Base-by-base conservation (phyloP, 1,140 invertebrate species). In the Mizuhopecten yessoensis region DNA sequence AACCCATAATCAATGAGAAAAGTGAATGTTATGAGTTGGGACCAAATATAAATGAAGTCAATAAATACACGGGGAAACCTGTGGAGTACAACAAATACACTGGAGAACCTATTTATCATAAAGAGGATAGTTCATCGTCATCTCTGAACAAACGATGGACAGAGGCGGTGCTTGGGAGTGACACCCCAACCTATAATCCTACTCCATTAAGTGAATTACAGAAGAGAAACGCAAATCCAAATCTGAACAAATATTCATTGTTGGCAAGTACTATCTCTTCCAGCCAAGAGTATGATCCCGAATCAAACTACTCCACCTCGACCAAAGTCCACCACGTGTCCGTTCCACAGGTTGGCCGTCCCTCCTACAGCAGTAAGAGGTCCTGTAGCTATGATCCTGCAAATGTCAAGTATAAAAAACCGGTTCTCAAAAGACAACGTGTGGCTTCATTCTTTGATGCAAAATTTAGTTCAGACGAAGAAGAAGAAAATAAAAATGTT, bases 181-280 rank as follows among this genome's bases (percentile, higher is more conserved):
- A 1, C n/a, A 75, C 57, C 17, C 97, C 97, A 88, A 94, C 95
- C 90, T 98, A 97, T 93, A 97, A 97, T 95, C 97, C 97, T 20
- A 97, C 97, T 0, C 97, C 97, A 0, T 75, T 36, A 34, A 34
- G 88, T 86, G n/a, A 89, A 86, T 89, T 57, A 86, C 34, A 89
- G 86, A 36, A 86, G 15, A 34, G 86, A 87, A 87, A 87, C 34
- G 86, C 86, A 87, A 39, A 87, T 87, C 34, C 34, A 87, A 87
- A 17, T 39, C 9, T 34, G 34, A 34, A 34, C 7, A 87, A 87
- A 15, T 87, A 87, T 87, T 34, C 86, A 75, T 75, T 75, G 57
- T 75, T n/a, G 9, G 57, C n/a, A 29, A 75, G 57, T 75, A 29
- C 57, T 29, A 75, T 23, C 29, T 29, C 57, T 75, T 88, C 36